Evolutionary conservation across 2,888 invertebrate genomes (phyloP).

Genomic region (Epistrophella euchroma): DNA sequence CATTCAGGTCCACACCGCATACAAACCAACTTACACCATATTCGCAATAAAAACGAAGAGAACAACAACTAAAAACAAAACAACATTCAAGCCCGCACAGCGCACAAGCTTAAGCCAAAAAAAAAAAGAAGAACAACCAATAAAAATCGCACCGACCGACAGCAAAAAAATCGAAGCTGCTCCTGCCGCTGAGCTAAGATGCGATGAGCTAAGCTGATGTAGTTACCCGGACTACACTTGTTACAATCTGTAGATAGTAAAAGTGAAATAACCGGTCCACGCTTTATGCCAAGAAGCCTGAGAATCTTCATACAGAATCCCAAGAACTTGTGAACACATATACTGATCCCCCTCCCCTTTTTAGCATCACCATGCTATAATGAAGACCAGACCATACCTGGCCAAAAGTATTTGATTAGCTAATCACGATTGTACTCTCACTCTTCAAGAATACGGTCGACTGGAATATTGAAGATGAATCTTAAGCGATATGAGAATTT

Average conservation of each 20-base stretch:
- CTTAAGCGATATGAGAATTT: conserved; percentile 11
- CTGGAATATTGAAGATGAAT: conserved; percentile 47
- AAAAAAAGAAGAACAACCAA: conserved; percentile 38
- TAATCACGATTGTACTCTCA: conserved; percentile 67
- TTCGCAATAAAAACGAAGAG: conserved; percentile 28
- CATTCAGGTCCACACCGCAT: background rate
- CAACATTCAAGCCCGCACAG: conserved; percentile 30
- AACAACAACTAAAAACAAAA: conserved; percentile 12
- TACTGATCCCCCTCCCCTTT: background rate
- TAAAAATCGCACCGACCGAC: conserved; percentile 20
- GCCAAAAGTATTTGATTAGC: conserved; percentile 66
- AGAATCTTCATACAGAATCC: conserved; percentile 38
- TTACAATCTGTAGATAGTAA: conserved; percentile 76
- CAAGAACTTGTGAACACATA: conserved; percentile 7
- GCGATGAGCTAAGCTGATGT: conserved; percentile 35
- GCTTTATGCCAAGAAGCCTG: conserved; percentile 55
- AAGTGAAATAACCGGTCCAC: conserved; percentile 74
- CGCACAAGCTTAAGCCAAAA: too few relatives aligned
- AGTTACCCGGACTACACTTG: conserved; percentile 74
- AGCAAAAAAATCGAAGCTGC: background rate
- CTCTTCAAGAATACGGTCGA: conserved; percentile 54
- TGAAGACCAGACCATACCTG: conserved; percentile 72
- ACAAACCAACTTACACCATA: conserved; percentile 21
- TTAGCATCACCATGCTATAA: background rate
- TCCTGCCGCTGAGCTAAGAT: conserved; percentile 11